Conservation (phyloP, 2,888 invertebrate species). For the Dolichopus griseipennis region DNA sequence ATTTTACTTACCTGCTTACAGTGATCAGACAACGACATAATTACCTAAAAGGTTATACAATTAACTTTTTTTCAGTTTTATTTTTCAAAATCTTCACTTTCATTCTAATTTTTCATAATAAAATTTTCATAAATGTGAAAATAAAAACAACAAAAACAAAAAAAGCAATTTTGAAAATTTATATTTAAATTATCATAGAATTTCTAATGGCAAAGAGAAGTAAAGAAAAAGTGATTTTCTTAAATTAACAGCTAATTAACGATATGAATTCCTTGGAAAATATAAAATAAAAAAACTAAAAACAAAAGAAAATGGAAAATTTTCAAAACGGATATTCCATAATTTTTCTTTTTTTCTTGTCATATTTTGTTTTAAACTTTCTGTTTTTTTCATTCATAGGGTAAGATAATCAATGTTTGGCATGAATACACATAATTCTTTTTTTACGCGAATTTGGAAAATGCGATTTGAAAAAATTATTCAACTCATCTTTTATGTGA, state of each 20-base stretch:
- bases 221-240: not conserved
- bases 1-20: too few species aligned
- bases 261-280: not conserved
- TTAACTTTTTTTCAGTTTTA: not conserved
- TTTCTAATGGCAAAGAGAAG: not conserved
- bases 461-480: too few species aligned
- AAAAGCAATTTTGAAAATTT: too few species aligned
- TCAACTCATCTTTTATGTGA: too few species aligned
- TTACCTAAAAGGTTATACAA: not conserved
- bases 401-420: too few species aligned
- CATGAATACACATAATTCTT: too few species aligned
- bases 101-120: not conserved
- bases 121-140: not conserved
- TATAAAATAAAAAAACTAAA: not conserved
- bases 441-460: too few species aligned
- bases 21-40: not conserved
- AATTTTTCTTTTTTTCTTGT: not conserved
- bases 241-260: slow-evolving; percentile 6
- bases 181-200: too few species aligned
- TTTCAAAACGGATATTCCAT: not conserved
- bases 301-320: not conserved
- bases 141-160: too few species aligned
- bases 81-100: not conserved
- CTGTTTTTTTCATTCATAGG: not conserved
- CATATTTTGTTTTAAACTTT: not conserved